Percentiles rank a stretch among this genome's conserved stretches.
Conservation (phyloP, 2,888 invertebrate genomes). For the Drosophila histrio region DNA sequence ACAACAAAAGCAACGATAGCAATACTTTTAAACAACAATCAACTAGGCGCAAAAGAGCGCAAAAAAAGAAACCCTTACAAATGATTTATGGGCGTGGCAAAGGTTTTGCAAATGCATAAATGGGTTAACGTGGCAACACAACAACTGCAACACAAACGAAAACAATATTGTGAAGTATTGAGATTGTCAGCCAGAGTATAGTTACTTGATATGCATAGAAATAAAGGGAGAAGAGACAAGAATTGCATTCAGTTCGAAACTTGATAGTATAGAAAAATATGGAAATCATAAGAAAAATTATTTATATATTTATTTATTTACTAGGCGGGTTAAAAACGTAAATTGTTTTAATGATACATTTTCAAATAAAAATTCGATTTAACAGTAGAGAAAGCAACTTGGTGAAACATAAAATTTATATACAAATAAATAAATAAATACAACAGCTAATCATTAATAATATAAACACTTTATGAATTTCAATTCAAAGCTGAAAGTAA, state of each 20-base stretch:
- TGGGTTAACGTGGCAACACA: slow-evolving; percentile 55
- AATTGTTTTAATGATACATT: neutral
- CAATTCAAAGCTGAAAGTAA: no score
- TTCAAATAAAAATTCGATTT: neutral
- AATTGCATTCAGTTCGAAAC: no score
- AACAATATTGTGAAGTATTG: slow-evolving; percentile 8
- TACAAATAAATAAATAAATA: no score
- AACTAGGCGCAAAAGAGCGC: slow-evolving; percentile 6
- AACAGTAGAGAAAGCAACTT: no score
- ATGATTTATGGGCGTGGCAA: slow-evolving; percentile 43
- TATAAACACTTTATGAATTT: no score
- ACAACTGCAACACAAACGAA: neutral
- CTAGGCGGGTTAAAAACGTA: neutral
- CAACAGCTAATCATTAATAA: no score
- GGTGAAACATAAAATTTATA: no score
- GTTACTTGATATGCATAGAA: neutral
- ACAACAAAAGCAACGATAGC: slow-evolving; percentile 21
- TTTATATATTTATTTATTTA: neutral
- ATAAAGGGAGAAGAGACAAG: neutral
- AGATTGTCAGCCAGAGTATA: neutral
- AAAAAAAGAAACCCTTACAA: slow-evolving; percentile 19
- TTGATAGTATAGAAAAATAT: no score
- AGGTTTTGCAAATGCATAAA: slow-evolving; percentile 46
- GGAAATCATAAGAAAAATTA: no score
- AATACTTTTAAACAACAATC: slow-evolving; percentile 30